Evolutionary conservation across 2,113 vertebrate genomes (phyloP).

Genomic region (Hydropotes inermis): DNA sequence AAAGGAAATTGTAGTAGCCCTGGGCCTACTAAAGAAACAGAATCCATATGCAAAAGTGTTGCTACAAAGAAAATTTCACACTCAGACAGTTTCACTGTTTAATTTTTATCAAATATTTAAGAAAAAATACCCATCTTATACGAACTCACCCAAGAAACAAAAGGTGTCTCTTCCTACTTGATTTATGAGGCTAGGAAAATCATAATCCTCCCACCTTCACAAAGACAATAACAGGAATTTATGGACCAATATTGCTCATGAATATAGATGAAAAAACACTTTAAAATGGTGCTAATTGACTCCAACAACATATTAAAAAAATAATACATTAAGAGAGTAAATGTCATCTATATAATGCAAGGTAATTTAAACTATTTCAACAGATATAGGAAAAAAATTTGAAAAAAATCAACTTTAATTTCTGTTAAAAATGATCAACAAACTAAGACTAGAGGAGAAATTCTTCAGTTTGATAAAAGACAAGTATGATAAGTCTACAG

Average conservation of each 20-base stretch:
- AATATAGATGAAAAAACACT: not conserved
- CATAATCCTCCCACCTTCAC: not conserved
- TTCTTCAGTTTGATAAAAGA: not conserved
- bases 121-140: not conserved
- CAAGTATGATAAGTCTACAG: not conserved
- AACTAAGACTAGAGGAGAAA: not conserved
- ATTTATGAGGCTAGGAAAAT: not conserved
- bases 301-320: not conserved
- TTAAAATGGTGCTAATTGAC: not conserved
- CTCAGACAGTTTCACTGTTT: not conserved
- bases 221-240: not conserved
- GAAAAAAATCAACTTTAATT: not conserved
- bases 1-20: not conserved
- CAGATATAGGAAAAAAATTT: not conserved
- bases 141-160: not conserved
- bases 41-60: not conserved
- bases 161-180: not conserved
- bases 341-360: not conserved
- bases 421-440: not conserved
- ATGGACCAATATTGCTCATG: not conserved
- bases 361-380: not conserved
- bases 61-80: not conserved
- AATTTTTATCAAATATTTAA: not conserved
- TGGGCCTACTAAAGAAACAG: not conserved
- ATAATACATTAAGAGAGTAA: not conserved